Evolutionary conservation across 2,797 vertebrate species (phyloP).

Genomic region (Dendrocincla tyrannina): DNA sequence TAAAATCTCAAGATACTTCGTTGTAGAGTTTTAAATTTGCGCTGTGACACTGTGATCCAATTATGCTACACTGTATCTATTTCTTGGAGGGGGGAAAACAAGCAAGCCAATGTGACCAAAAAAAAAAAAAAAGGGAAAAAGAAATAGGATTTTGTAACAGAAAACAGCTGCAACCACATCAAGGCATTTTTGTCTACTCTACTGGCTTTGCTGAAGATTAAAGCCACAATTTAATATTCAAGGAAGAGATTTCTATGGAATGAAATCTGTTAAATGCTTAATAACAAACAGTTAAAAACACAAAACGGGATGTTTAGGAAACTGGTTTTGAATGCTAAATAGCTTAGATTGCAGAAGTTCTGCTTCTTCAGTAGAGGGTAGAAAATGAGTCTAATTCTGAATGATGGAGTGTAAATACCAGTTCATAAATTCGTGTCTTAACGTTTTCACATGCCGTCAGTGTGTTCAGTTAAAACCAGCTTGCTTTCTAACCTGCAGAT

Average conservation of each 20-base stretch:
- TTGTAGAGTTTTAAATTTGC: background rate
- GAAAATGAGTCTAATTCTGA: background rate
- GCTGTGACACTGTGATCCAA: background rate
- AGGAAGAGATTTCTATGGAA: constrained; percentile 19
- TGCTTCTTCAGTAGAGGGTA: background rate
- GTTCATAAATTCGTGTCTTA: background rate
- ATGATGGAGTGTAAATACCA: background rate
- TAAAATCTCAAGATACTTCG: background rate
- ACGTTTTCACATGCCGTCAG: background rate
- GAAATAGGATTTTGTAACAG: constrained; percentile 25
- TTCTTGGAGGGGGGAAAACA: background rate
- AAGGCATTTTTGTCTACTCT: constrained; percentile 64
- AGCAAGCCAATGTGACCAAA: background rate
- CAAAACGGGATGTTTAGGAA: background rate
- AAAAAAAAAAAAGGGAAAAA: background rate
- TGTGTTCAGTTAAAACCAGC: background rate
- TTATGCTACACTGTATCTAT: background rate
- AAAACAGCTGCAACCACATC: constrained; percentile 69
- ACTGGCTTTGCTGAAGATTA: constrained; percentile 57
- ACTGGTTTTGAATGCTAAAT: background rate
- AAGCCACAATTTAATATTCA: constrained; percentile 54
- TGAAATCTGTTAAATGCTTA: constrained; percentile 55
- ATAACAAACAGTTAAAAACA: constrained; percentile 62
- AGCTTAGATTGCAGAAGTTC: background rate
- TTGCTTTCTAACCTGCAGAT: background rate